phyloP scores from a whole-genome alignment of 2,888 invertebrate species.

The Oscheius sp. region DNA sequence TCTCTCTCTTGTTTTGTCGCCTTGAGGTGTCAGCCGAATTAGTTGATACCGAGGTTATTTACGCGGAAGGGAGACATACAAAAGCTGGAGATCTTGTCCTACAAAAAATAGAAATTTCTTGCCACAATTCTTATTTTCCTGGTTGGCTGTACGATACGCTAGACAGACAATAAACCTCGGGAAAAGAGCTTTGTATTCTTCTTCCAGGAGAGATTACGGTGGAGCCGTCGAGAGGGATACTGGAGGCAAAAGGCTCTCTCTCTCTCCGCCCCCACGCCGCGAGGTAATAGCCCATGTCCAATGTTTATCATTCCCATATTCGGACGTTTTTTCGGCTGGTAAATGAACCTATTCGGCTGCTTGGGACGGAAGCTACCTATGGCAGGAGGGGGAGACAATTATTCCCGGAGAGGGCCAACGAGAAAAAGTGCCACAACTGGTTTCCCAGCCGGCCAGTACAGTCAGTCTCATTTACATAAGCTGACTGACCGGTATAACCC shows the following conservation, averaged over 20 bases:
- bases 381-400: conserved; percentile 8
- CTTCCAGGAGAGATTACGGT: neutral
- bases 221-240: neutral
- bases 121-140: too few relatives aligned
- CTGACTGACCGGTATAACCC: neutral
- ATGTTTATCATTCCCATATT: conserved; percentile 29
- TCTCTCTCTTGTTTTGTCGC: neutral
- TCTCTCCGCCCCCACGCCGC: neutral
- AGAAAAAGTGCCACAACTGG: neutral
- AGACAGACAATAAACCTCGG: neutral
- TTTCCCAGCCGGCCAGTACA: neutral
- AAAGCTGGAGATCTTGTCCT: too few relatives aligned
- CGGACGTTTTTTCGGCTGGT: conserved; percentile 16
- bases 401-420: neutral
- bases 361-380: conserved; percentile 19
- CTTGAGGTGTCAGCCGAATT: neutral
- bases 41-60: neutral
- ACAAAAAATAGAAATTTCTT: too few relatives aligned
- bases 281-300: conserved; percentile 26
- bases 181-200: neutral
- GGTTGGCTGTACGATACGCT: too few relatives aligned
- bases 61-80: too few relatives aligned
- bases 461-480: neutral
- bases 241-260: neutral
- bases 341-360: conserved; percentile 24